Base-by-base conservation (phyloP, 2,113 vertebrate species). In the Eubucco bourcierii region DNA sequence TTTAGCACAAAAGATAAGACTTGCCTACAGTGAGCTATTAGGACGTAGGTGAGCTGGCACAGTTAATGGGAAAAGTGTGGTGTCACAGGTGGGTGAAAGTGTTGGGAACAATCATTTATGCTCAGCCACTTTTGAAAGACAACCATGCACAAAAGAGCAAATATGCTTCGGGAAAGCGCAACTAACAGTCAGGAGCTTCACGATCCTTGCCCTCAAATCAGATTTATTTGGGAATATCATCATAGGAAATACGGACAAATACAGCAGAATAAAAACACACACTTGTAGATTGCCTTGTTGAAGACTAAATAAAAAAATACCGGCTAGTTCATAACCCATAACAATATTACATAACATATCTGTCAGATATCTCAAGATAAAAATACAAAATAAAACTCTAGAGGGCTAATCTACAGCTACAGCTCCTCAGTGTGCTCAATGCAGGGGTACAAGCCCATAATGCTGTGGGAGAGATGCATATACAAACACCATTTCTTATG, bases 191-290 rank as follows among this genome's bases (percentile, higher is more conserved):
- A 93, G 84, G 59, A 96, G 68, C 73, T 90, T 95, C 88, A 94
- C 46, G 33, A 85, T 95, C 59, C 68, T 96, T 95, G 91, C 92
- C 94, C 92, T 97, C 96, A 96, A 96, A 95, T 97, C 89, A 94
- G 70, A 97, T 98, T 98, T 98, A 98, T 98, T 98, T 95, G 94
- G 91, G 88, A 96, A 96, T 95, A 95, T 95, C 84, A 80, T 96
- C 92, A 93, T 97, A 95, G 77, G 97, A 97, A 97, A 95, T 96
- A 97, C 76, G 85, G 95, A 97, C 95, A 97, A 96, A 90, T 95
- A 97, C 87, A 97, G 92, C 96, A 97, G 95, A 96, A 94, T 94
- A 94, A 94, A 96, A 97, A 78, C 94, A 95, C 86, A 94, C 87
- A 94, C 61, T 93, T 86, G 17, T 91, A 96, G 76, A 53, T 77